Conservation (phyloP, 2,888 invertebrate genomes). For the Anoncus sp. region DNA sequence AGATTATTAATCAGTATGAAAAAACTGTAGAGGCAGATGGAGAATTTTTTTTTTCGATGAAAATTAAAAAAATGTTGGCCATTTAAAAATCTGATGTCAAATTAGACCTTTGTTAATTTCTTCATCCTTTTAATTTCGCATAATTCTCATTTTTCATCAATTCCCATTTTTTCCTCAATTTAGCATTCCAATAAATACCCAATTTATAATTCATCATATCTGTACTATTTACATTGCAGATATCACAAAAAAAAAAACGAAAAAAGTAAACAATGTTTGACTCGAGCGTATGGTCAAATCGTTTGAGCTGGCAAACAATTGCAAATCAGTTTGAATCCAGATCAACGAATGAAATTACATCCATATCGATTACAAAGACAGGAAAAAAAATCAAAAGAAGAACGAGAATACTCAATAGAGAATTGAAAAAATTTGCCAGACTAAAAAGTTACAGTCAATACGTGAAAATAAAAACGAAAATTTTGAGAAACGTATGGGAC, state of each 20-base stretch:
- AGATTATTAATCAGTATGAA: no score
- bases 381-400: constrained; percentile 46
- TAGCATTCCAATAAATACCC: background rate
- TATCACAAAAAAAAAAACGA: background rate
- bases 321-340: constrained; percentile 53
- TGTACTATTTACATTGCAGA: background rate
- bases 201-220: background rate
- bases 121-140: no score
- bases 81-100: no score
- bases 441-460: constrained; percentile 64
- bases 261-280: background rate
- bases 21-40: no score
- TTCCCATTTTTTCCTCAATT: background rate
- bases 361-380: background rate
- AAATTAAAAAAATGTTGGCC: no score
- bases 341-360: constrained; percentile 54
- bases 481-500: constrained; percentile 59
- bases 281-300: background rate
- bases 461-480: constrained; percentile 60
- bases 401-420: constrained; percentile 65
- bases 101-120: no score
- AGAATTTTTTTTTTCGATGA: no score
- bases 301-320: constrained; percentile 60
- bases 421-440: constrained; percentile 45
- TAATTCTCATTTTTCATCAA: background rate